Evolutionary conservation across 2,888 invertebrate species (phyloP).

Genomic region (Nemoura dubitans): DNA sequence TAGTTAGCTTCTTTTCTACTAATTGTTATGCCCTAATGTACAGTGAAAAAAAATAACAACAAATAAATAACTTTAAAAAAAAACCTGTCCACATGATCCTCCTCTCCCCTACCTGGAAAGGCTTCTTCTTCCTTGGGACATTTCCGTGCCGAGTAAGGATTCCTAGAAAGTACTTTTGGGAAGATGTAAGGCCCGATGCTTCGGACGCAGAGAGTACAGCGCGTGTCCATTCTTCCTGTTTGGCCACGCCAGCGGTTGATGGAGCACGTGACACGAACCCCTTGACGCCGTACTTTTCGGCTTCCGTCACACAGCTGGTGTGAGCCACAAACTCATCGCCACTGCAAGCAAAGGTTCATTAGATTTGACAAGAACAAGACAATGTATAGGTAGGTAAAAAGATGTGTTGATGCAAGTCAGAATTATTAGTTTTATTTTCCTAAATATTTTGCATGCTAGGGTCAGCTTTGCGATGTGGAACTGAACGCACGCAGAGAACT

Average conservation of each 20-base stretch:
- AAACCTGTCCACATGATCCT: too few species aligned
- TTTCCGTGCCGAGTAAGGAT: constrained; percentile 77
- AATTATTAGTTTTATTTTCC: too few species aligned
- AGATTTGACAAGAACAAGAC: too few species aligned
- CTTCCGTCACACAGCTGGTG: constrained; percentile 86
- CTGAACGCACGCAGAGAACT: too few species aligned
- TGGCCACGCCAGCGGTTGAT: constrained; percentile 84
- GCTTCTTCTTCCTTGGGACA: constrained; percentile 85
- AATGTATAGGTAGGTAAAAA: too few species aligned
- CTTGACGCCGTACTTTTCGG: constrained; percentile 88
- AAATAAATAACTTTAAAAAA: too few species aligned
- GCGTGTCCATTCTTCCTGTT: constrained; percentile 86
- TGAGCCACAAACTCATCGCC: constrained; percentile 80
- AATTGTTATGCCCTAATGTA: too few species aligned
- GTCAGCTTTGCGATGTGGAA: too few species aligned
- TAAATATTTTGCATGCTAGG: too few species aligned
- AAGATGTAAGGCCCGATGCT: constrained; percentile 66
- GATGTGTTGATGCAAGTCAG: too few species aligned
- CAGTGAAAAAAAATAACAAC: constrained; percentile 35
- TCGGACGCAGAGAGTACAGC: constrained; percentile 73
- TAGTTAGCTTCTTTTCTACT: too few species aligned
- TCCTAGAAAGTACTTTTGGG: constrained; percentile 71
- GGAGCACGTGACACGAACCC: constrained; percentile 74
- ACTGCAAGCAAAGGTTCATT: constrained; percentile 62
- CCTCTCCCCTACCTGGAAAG: constrained; percentile 69